Evolutionary conservation across 1,140 invertebrate species (phyloP).

Genomic region (Lanistes nyassanus): DNA sequence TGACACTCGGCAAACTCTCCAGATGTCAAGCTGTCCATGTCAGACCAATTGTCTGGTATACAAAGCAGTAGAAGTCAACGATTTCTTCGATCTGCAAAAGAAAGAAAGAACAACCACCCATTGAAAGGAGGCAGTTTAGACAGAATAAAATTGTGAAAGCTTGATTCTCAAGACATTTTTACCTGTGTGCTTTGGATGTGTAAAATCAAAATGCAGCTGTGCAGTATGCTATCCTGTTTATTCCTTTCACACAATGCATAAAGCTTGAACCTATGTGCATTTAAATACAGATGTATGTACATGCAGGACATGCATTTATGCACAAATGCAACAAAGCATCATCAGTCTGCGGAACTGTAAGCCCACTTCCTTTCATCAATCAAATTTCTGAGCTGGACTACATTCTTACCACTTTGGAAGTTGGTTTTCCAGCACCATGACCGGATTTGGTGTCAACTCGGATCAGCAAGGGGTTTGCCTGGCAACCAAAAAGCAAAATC

Average conservation of each 20-base stretch:
- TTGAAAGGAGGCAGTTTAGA: not conserved
- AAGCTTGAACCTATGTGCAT: not conserved
- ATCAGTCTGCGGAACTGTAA: not conserved
- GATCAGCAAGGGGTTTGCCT: slow-evolving; percentile 90
- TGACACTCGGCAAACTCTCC: not conserved
- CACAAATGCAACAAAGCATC: not conserved
- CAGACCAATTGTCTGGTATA: slow-evolving; percentile 80
- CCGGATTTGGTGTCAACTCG: slow-evolving; percentile 94
- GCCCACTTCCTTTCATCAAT: not conserved
- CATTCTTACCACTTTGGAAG: slow-evolving; percentile 83
- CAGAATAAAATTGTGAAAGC: not conserved
- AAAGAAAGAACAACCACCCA: not conserved
- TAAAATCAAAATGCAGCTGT: not conserved
- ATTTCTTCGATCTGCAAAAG: slow-evolving; percentile 85
- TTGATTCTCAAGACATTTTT: too few species aligned
- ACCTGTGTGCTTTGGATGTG: not conserved
- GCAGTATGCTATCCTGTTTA: too few species aligned
- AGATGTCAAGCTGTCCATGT: slow-evolving; percentile 69
- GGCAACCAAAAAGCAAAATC: slow-evolving; percentile 63
- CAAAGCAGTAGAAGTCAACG: slow-evolving; percentile 88
- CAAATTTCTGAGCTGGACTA: not conserved
- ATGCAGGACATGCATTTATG: not conserved
- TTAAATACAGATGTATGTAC: too few species aligned
- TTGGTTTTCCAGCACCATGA: slow-evolving; percentile 96
- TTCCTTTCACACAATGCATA: not conserved